A percentile compares a stretch with the other conserved stretches of the same genome.
Evolutionary conservation across 2,797 vertebrate genomes (phyloP).

Genomic region (Acropternis orthonyx): DNA sequence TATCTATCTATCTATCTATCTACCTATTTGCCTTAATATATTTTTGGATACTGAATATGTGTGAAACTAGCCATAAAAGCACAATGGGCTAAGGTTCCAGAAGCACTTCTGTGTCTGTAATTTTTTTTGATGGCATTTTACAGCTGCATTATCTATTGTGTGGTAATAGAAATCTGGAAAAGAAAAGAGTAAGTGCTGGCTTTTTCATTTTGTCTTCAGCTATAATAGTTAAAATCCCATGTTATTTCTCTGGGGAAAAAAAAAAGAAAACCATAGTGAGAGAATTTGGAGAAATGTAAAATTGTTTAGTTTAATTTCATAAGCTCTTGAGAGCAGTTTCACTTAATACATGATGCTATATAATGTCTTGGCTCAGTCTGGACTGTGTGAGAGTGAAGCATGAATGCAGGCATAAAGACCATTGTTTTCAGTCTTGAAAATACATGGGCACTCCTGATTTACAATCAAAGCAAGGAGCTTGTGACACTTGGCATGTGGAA

Average conservation of each 20-base stretch:
- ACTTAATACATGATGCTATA: background rate
- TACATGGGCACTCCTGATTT: background rate
- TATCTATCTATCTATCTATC: background rate
- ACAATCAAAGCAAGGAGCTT: background rate
- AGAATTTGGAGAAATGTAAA: background rate
- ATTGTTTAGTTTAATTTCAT: conserved; percentile 2
- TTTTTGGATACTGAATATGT: background rate
- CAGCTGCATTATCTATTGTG: background rate
- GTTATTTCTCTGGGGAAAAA: background rate
- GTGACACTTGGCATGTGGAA: background rate
- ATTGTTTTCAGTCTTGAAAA: background rate
- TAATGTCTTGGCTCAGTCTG: background rate
- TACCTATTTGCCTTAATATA: background rate
- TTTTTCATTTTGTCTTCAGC: background rate
- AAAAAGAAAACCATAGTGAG: background rate
- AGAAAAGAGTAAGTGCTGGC: background rate
- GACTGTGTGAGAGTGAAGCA: background rate
- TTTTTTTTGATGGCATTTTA: background rate
- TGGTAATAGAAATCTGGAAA: background rate
- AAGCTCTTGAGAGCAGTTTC: conserved; percentile 27
- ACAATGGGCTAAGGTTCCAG: background rate
- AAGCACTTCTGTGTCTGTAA: background rate
- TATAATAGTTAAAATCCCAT: background rate
- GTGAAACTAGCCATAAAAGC: background rate
- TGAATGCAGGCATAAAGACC: background rate